These are phyloP conservation scores for Nothoprocta pentlandii DNA, from an alignment of 2,113 vertebrate genomes.

Conservation along the genomic window DNA sequence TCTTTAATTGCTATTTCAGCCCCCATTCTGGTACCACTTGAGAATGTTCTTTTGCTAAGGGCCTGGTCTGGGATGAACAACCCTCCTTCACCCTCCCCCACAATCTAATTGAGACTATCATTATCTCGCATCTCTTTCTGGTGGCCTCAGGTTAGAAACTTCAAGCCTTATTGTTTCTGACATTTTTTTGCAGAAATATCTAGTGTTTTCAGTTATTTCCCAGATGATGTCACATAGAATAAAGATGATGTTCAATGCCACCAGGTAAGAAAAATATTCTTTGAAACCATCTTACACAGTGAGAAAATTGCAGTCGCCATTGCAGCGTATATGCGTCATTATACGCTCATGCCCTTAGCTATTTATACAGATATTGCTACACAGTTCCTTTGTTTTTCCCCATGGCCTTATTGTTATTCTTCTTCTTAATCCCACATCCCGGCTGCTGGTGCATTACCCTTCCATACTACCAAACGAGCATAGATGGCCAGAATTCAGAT, in stretches of 20 bases:
- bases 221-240: not conserved
- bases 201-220: not conserved
- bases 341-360: not conserved
- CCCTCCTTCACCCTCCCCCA: not conserved
- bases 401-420: not conserved
- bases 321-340: not conserved
- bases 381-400: not conserved
- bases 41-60: not conserved
- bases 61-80: not conserved
- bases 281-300: not conserved
- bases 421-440: not conserved
- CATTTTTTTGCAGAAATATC: not conserved
- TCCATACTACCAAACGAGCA: not conserved
- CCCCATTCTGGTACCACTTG: not conserved
- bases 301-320: not conserved
- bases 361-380: not conserved
- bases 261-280: not conserved
- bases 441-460: not conserved
- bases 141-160: not conserved
- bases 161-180: not conserved
- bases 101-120: not conserved
- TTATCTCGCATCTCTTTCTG: not conserved
- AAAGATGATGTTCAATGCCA: not conserved
- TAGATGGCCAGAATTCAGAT: not conserved
- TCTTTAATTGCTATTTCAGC: not conserved